Evolutionary conservation across 2,113 vertebrate genomes (phyloP), one percentile per base, ranked within the genome.

Genomic region (Dunckerocampus dactyliophorus): DNA sequence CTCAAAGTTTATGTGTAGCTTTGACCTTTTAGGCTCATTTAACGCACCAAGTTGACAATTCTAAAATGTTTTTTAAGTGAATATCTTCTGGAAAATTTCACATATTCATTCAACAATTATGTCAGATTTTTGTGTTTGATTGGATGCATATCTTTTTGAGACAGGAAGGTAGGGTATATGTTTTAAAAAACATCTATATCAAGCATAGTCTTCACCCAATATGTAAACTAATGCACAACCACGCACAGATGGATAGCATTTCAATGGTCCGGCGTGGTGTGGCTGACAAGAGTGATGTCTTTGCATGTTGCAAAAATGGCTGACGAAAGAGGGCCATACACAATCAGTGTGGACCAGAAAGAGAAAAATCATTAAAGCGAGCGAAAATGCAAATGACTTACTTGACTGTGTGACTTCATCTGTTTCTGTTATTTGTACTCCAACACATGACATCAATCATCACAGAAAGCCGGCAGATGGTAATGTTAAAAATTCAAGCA

Each of bases 241-340:
- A 68, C 20, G 43, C 22, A 48, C 14, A 62, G 43, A 73, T 65
- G 47, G 3, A 39, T 61, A 52, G 64, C 59, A 59, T 15, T 34
- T 65, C 72, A 66, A 69, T 77, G 43, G 55, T 43, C 24, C 16
- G 46, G 17, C 21, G 58, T 5, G 51, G n/a, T n/a, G 21, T 17
- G 9, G 34, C 59, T 22, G 20, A 37, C 20, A 62, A 46, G 24
- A 48, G 28, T 55, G 69, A 67, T 72, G 34, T 59, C 74, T 48
- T 47, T 47, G 43, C 17, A 21, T 57, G 34, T 46, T 19, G 4
- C 22, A 50, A 65, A 22, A 45, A 22, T 17, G 57, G 34, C 56
- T 63, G 72, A 72, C 60, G 28, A 69, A 64, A 49, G 21, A 52
- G 16, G 6, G n/a, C 47, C 34, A 9, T 37, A 53, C 64, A 20